Evolutionary conservation across 2,888 invertebrate genomes (phyloP).

Genomic region (Ypsolopha sequella): DNA sequence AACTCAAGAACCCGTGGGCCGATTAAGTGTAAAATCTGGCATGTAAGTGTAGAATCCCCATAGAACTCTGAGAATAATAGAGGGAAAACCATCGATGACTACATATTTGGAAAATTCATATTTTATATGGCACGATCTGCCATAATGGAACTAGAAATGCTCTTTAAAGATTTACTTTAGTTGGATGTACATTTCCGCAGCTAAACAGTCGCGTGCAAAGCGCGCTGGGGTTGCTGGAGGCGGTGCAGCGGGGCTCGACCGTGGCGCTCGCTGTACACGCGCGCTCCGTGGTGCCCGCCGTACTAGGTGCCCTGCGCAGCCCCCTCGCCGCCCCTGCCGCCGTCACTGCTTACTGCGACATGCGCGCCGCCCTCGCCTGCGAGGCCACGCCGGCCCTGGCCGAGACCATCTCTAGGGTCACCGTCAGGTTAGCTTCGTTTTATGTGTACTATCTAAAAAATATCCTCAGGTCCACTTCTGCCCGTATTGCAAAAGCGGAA

Average conservation of each 20-base stretch:
- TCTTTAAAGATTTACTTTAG: too few relatives aligned
- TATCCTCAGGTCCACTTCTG: too few relatives aligned
- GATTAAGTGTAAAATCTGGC: too few relatives aligned
- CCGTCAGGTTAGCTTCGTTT: slow-evolving; percentile 66
- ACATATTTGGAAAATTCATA: too few relatives aligned
- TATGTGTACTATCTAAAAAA: too few relatives aligned
- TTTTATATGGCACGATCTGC: too few relatives aligned
- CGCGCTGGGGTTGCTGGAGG: slow-evolving; percentile 38
- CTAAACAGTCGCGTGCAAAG: slow-evolving; percentile 33
- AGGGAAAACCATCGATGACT: too few relatives aligned
- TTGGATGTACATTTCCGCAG: slow-evolving; percentile 21
- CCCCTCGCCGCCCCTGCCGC: slow-evolving; percentile 82
- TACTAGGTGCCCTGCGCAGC: slow-evolving; percentile 77
- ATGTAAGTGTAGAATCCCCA: too few relatives aligned
- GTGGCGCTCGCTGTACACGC: slow-evolving; percentile 29
- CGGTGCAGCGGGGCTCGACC: slow-evolving; percentile 60
- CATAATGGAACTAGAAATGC: too few relatives aligned
- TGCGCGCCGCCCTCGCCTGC: slow-evolving; percentile 57
- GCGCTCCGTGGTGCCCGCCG: slow-evolving; percentile 32
- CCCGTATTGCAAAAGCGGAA: too few relatives aligned
- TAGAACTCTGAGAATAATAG: too few relatives aligned
- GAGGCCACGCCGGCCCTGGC: slow-evolving; percentile 54
- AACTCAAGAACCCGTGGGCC: too few relatives aligned
- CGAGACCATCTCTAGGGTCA: slow-evolving; percentile 76
- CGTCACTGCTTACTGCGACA: slow-evolving; percentile 69